Base-by-base conservation (phyloP, 2,888 invertebrate species). In the Oxystoma pomonae region DNA sequence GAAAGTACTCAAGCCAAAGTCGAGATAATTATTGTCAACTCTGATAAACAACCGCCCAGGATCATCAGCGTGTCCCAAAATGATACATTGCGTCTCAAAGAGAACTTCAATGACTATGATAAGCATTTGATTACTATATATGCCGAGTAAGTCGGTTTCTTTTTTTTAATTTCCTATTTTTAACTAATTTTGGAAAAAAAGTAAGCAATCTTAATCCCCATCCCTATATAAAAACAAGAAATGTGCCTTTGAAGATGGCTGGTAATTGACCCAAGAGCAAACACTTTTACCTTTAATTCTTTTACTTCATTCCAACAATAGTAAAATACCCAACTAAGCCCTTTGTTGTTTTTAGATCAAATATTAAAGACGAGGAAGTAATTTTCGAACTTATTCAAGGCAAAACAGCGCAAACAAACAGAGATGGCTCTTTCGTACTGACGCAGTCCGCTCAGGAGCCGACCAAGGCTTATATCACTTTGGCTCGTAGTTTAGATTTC, bases 381-480 rank as follows among this genome's bases (percentile, higher is more conserved):
- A 87, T 90, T 67, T 95, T 93, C 74, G 90, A 92, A 76, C 81
- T 95, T 60, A 87, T 92, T 5, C 86, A 87, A 70, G 94, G 94
- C 0, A 88, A 91, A 74, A 93, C 93, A 0, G 90, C 90, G 72
- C 93, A 93, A 79, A 92, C 94, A 0, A 94, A 94, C 75, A 90
- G 90, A 77, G 87, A 86, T 75, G 90, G 89, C 72, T 92, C 91
- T 0, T 93, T 90, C 74, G 84, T 87, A 9, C 75, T 87, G 66
- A 74, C 72, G 21, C 78, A 83, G 65, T 87, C 87, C 74, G 87
- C 89, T 53, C 87, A 86, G 66, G 88, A 87, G 17, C 50, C 66
- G 1, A 87, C 89, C 67, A 84, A 84, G 1, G 93, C 91, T 3
- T 86, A 86, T 68, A 89, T 95, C 62, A 89, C 88, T 72, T 83